A percentile compares a stretch with the other conserved stretches of the same genome.
Conservation (phyloP, 2,113 vertebrate genomes). For the Gallinago jamesoni region DNA sequence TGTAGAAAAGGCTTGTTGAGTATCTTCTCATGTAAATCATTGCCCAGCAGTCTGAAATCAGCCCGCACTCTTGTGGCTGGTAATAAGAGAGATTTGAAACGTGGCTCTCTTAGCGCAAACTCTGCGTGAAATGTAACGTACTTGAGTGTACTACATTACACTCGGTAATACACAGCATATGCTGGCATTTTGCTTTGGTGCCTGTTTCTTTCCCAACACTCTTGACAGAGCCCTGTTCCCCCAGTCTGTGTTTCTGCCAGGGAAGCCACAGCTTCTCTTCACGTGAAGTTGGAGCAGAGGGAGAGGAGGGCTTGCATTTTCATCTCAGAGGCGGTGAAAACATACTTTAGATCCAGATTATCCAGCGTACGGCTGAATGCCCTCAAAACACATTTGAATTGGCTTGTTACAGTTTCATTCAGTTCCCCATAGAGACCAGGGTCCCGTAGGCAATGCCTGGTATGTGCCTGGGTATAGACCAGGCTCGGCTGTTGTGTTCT, state of each 20-base stretch:
- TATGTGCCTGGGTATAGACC: not conserved
- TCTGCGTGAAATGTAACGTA: not conserved
- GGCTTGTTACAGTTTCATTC: not conserved
- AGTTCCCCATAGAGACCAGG: not conserved
- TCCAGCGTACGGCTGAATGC: not conserved
- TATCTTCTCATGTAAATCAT: slow-evolving; percentile 67
- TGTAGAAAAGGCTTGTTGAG: slow-evolving; percentile 65
- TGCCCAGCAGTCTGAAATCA: slow-evolving; percentile 56
- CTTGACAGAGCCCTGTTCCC: not conserved
- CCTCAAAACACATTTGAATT: not conserved
- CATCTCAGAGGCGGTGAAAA: not conserved
- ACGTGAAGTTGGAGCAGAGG: not conserved
- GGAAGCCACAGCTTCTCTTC: slow-evolving; percentile 21
- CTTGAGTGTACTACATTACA: not conserved
- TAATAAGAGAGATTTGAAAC: slow-evolving; percentile 45
- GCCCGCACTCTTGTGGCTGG: not conserved
- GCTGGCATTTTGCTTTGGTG: not conserved
- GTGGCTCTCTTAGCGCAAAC: not conserved
- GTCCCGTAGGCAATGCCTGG: not conserved
- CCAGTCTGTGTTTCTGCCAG: not conserved
- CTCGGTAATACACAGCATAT: not conserved
- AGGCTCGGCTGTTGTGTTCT: not conserved
- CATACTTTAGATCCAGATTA: not conserved
- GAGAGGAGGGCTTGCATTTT: not conserved
- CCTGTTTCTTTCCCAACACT: not conserved